Evolutionary conservation across 2,888 invertebrate genomes (phyloP).

Genomic region (Amiota minor): DNA sequence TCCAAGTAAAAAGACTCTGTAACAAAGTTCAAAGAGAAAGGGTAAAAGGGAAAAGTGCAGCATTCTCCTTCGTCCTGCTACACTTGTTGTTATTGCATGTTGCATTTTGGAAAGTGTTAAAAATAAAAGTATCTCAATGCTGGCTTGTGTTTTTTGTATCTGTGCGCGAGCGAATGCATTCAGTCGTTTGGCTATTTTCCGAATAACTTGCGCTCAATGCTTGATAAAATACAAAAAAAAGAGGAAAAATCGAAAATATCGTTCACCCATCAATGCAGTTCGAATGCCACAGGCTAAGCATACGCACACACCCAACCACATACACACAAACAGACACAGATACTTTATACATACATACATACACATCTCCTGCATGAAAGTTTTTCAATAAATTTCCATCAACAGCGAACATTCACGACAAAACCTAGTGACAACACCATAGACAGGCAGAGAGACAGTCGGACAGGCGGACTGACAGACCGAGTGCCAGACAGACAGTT

Average conservation of each 20-base stretch:
- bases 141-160: constrained; percentile 38
- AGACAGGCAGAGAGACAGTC: neutral
- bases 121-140: neutral
- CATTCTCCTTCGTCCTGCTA: too few relatives aligned
- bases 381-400: constrained; percentile 67
- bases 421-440: neutral
- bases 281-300: constrained; percentile 21
- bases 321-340: neutral
- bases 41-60: too few relatives aligned
- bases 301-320: neutral
- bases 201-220: constrained; percentile 67
- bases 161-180: neutral
- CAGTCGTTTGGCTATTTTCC: constrained; percentile 58
- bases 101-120: neutral
- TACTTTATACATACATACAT: constrained; percentile 38
- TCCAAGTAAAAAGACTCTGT: constrained; percentile 63
- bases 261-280: constrained; percentile 52
- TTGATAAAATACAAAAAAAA: constrained; percentile 57
- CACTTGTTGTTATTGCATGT: constrained; percentile 1
- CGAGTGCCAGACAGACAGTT: constrained; percentile 51
- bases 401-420: constrained; percentile 45
- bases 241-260: neutral
- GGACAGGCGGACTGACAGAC: constrained; percentile 22
- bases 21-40: too few relatives aligned
- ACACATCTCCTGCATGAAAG: constrained; percentile 46